Conservation (phyloP, 2,113 vertebrate genomes). For the Eurypyga helias region DNA sequence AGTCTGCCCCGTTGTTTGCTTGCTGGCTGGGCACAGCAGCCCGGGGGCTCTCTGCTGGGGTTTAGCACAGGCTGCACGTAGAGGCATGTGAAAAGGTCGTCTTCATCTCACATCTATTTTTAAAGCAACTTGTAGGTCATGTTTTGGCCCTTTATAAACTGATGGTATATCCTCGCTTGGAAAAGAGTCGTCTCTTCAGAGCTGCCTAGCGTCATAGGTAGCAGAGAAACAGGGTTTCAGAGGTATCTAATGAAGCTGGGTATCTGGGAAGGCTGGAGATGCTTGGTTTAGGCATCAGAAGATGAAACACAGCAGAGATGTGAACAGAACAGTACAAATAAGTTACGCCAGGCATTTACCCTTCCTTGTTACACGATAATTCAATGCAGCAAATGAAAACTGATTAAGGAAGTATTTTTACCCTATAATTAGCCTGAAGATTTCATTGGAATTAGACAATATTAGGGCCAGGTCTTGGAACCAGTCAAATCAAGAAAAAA, state of each 20-base stretch:
- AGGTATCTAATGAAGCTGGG: background rate
- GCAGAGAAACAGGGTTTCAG: background rate
- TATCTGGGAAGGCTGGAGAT: background rate
- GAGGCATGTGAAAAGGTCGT: background rate
- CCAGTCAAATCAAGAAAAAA: background rate
- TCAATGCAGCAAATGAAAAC: conserved; percentile 8
- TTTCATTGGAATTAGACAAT: background rate
- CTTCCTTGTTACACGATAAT: background rate
- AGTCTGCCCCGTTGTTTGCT: background rate
- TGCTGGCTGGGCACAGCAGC: background rate
- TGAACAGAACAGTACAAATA: background rate
- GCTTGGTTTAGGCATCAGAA: background rate
- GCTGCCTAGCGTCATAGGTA: background rate
- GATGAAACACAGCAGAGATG: background rate
- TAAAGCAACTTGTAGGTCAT: background rate
- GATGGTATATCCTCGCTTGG: background rate
- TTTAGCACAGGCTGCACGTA: background rate
- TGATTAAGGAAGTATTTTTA: conserved; percentile 21
- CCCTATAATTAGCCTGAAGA: background rate
- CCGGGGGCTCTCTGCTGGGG: background rate
- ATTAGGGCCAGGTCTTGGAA: background rate
- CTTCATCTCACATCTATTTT: background rate
- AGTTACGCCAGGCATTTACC: background rate
- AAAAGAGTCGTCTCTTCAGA: background rate
- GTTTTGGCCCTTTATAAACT: background rate